Evolutionary conservation across 2,113 vertebrate species (phyloP).

Genomic region (Crotalus horridus): DNA sequence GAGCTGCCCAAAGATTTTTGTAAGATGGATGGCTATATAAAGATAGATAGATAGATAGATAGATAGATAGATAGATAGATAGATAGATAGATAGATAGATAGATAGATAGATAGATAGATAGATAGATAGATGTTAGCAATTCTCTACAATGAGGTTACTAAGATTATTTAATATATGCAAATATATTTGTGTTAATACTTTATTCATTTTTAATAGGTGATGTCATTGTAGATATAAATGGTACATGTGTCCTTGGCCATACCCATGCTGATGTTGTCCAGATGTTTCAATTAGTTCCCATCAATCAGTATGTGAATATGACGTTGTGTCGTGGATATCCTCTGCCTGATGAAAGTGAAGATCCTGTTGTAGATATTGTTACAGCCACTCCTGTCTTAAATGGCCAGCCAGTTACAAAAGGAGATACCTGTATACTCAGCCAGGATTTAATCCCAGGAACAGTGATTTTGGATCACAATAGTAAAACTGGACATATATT

Average conservation of each 20-base stretch:
- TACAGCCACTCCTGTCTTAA: slow-evolving; percentile 78
- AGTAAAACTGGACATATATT: slow-evolving; percentile 69
- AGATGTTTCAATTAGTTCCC: slow-evolving; percentile 95
- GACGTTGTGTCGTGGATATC: slow-evolving; percentile 94
- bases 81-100: no score
- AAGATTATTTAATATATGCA: background rate
- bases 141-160: background rate
- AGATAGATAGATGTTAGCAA: background rate
- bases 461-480: slow-evolving; percentile 72
- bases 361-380: slow-evolving; percentile 72
- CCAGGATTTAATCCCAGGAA: slow-evolving; percentile 73
- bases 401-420: slow-evolving; percentile 71
- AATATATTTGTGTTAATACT: slow-evolving; percentile 8
- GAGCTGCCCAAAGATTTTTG: background rate
- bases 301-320: slow-evolving; percentile 93
- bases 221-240: slow-evolving; percentile 97
- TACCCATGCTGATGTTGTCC: slow-evolving; percentile 96
- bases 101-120: no score
- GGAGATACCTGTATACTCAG: slow-evolving; percentile 68
- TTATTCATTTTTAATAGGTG: slow-evolving; percentile 75
- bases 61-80: no score
- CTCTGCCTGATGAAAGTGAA: slow-evolving; percentile 89
- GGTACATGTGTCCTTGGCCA: slow-evolving; percentile 90
- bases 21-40: background rate
- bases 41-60: background rate